A percentile compares a stretch with the other conserved stretches of the same genome.
These are phyloP conservation scores for Pachypeltis micranthus DNA, from an alignment of 1,140 invertebrate species.

Conservation along the genomic window DNA sequence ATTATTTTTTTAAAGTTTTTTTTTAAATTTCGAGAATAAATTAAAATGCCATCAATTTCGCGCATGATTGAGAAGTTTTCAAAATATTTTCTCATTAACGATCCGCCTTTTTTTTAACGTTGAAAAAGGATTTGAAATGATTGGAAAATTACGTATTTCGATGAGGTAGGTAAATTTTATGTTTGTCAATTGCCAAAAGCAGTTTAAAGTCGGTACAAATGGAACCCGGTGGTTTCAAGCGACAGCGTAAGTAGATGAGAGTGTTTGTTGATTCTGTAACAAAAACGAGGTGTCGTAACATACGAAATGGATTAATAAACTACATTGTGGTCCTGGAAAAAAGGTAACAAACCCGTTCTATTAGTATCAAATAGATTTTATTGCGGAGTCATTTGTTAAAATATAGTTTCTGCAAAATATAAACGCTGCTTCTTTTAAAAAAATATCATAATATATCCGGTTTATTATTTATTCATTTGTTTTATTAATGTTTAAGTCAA, in stretches of 20 bases:
- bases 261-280: not conserved
- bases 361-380: not conserved
- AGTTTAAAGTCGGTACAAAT: no score
- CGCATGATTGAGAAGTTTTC: not conserved
- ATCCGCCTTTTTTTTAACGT: not conserved
- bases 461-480: constrained; percentile 6
- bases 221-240: no score
- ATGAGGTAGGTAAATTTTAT: constrained; percentile 1
- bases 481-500: not conserved
- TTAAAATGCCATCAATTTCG: not conserved
- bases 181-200: not conserved
- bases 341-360: not conserved
- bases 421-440: constrained; percentile 22
- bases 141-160: not conserved
- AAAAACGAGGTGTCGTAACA: not conserved
- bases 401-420: constrained; percentile 17
- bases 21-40: not conserved
- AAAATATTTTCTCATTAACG: not conserved
- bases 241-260: no score
- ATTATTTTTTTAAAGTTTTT: no score
- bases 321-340: not conserved
- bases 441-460: constrained; percentile 19
- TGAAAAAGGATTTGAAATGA: not conserved
- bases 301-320: not conserved
- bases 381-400: constrained; percentile 13